A percentile compares a stretch with the other conserved stretches of the same genome.
Evolutionary conservation across 2,888 invertebrate genomes (phyloP).

Genomic region (Nomada goodeniana): DNA sequence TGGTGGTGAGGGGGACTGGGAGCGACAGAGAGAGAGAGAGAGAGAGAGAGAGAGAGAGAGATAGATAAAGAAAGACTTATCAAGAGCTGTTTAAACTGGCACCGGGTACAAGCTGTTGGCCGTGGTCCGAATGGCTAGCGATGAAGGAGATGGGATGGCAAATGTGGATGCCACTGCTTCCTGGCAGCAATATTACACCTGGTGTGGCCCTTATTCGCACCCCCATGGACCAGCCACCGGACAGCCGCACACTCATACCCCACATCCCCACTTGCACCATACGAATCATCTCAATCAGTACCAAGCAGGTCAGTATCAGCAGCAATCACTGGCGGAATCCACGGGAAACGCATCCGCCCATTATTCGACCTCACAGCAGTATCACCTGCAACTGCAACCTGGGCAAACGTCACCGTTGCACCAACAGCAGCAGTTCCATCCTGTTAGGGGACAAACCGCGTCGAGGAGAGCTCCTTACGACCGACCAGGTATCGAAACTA

Average conservation of each 20-base stretch:
- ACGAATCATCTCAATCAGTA: conserved; percentile 67
- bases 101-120: conserved; percentile 34
- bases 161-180: conserved; percentile 75
- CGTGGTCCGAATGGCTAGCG: conserved; percentile 74
- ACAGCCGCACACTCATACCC: conserved; percentile 70
- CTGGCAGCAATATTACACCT: conserved; percentile 81
- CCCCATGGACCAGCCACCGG: conserved; percentile 23
- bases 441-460: conserved; percentile 63
- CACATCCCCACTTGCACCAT: conserved; percentile 61
- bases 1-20: not conserved
- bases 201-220: conserved; percentile 74
- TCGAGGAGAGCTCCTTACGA: conserved; percentile 68
- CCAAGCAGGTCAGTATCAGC: conserved; percentile 65
- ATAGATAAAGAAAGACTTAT: too few relatives aligned
- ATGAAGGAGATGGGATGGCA: conserved; percentile 73
- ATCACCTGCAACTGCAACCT: conserved; percentile 74
- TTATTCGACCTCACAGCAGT: conserved; percentile 72
- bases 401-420: conserved; percentile 75
- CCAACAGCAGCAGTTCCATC: conserved; percentile 75
- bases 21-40: too few relatives aligned
- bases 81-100: conserved; percentile 15
- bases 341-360: conserved; percentile 63
- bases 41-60: not conserved
- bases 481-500: conserved; percentile 70
- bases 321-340: conserved; percentile 57